phyloP scores from a whole-genome alignment of 2,888 invertebrate species.

The Rhodophaea formosa region DNA sequence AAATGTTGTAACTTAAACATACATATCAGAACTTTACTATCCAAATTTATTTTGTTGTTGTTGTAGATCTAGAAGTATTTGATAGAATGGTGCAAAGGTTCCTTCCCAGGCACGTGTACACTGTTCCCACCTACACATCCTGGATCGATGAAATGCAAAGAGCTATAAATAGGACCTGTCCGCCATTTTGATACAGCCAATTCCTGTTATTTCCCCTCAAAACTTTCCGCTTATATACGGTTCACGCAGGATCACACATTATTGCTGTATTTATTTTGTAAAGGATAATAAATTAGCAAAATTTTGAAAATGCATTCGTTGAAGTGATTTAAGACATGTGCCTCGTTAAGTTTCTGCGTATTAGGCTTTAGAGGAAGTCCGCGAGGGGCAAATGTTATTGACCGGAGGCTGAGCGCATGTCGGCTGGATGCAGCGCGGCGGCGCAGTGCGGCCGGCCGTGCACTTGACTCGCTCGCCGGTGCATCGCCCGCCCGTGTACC shows the following conservation, averaged over 20 bases:
- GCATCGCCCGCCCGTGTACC: constrained; percentile 62
- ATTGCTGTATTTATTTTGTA: background rate
- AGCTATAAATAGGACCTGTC: background rate
- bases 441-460: constrained; percentile 65
- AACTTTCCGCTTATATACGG: background rate
- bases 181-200: background rate
- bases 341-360: background rate
- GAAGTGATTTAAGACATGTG: background rate
- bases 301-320: background rate
- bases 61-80: no score
- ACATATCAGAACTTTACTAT: no score
- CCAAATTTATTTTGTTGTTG: no score
- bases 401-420: constrained; percentile 61
- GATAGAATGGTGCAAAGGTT: background rate
- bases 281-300: background rate
- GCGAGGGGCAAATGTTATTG: constrained; percentile 52
- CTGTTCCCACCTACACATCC: background rate
- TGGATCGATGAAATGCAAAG: background rate
- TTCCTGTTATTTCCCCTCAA: background rate
- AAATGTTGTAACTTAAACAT: no score
- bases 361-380: constrained; percentile 21
- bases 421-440: constrained; percentile 52
- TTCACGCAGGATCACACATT: background rate
- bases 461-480: constrained; percentile 71
- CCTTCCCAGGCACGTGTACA: background rate